Base-by-base conservation (phyloP, 2,888 invertebrate genomes). In the Phortica okadai region DNA sequence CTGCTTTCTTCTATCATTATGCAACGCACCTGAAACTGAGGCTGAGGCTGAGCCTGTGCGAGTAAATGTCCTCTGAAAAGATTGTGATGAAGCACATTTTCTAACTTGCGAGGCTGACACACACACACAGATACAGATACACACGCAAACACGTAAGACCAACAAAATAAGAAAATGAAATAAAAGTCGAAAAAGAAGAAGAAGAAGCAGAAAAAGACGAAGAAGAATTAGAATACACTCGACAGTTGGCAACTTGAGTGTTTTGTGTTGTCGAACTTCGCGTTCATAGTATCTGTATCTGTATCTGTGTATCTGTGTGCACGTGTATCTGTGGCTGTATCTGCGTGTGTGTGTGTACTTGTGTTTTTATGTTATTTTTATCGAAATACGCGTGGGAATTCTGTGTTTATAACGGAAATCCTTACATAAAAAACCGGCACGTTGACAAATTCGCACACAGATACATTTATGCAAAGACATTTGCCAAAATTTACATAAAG, bases 151-250 rank as follows among this genome's bases (percentile, higher is more conserved):
- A 82, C 82, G 79, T 76, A 81, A 58, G 59, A 66, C 76, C 64
- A 72, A 80, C 77, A 73, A 78, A 80, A 50, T 11, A 83, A 82
- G 78, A 78, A 78, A 76, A 83, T 83, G 83, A 50, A 50, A 8
- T 11, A 50, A 50, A 50, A 50, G 2, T 50, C 1, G 2, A 50
- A 11, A 77, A 78, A 77, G 75, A 83, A 83, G 83, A 83, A 83
- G 83, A 50, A 50, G 14, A 50, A 50, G 64, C 25, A 14, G 50
- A 50, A 11, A 77, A 78, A 78, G 75, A 83, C 81, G 83, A 50
- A 50, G 10, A 50, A 50, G 14, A 50, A 50, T 50, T 50, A 14
- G 50, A 50, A 11, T 50, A 11, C 50, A 14, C 50, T 50, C 50
- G 14, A 50, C 8, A 11, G 58, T 25, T 45, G 42, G 42, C 45